Percentiles rank a stretch among this genome's conserved stretches.
These are phyloP conservation scores for Sipha flava DNA, from an alignment of 1,140 invertebrate genomes.

Conservation along the genomic window DNA sequence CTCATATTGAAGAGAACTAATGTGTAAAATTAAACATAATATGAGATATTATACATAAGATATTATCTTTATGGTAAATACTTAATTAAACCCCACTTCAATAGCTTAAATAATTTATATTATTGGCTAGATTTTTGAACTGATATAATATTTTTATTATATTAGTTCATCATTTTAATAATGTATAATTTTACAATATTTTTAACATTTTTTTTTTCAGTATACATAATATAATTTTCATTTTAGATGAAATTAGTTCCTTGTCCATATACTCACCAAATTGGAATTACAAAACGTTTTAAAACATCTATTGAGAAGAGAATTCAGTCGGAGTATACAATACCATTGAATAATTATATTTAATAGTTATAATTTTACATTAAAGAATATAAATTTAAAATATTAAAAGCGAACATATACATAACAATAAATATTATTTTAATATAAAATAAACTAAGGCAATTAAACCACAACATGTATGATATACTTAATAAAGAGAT, in stretches of 20 bases:
- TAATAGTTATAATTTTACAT: background rate
- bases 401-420: background rate
- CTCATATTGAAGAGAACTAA: no score
- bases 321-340: background rate
- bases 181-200: no score
- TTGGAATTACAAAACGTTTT: constrained; percentile 7
- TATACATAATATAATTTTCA: background rate
- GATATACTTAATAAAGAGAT: no score
- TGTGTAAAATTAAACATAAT: no score
- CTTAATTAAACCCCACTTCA: no score
- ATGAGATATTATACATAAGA: no score
- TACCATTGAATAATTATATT: background rate
- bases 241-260: constrained; percentile 25
- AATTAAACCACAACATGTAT: background rate
- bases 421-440: background rate
- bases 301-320: constrained; percentile 11
- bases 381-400: background rate
- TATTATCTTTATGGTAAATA: no score
- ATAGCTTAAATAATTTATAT: no score
- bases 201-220: background rate
- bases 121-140: no score
- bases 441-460: background rate
- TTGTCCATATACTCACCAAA: constrained; percentile 11
- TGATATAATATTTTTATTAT: no score
- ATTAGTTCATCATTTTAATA: no score